A percentile compares a stretch with the other conserved stretches of the same genome.
Conservation (phyloP, 2,888 invertebrate genomes). For the Ophion ellenae region DNA sequence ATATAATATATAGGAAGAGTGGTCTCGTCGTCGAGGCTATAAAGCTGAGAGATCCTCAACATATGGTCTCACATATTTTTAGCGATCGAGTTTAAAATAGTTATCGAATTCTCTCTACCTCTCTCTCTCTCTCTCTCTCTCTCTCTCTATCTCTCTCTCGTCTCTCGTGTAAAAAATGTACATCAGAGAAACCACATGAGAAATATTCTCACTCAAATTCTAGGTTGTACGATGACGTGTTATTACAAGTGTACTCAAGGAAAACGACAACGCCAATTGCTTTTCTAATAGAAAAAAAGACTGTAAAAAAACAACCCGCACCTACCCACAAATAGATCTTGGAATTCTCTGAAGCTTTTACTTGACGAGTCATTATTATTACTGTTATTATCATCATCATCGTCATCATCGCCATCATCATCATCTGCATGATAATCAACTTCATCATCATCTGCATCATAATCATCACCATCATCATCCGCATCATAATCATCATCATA, state of each 20-base stretch:
- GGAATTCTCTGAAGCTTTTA: constrained; percentile 33
- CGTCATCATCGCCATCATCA: not conserved
- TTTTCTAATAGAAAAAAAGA: not conserved
- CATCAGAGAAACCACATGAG: not conserved
- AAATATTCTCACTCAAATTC: constrained; percentile 17
- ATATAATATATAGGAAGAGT: not conserved
- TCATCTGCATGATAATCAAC: no score
- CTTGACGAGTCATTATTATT: constrained; percentile 33
- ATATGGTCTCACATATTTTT: constrained; percentile 50
- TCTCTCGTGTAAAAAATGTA: not conserved
- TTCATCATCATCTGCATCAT: not conserved
- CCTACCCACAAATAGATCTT: not conserved
- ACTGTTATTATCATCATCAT: constrained; percentile 37
- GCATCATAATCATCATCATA: no score
- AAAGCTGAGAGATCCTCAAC: constrained; percentile 26
- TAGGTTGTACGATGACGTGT: constrained; percentile 37
- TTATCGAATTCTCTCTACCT: not conserved
- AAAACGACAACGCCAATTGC: constrained; percentile 29
- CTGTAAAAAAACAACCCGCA: not conserved
- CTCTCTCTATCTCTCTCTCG: not conserved
- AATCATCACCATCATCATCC: not conserved
- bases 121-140: not conserved
- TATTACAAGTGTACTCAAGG: constrained; percentile 27
- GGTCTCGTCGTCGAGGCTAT: constrained; percentile 2
- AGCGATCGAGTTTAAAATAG: constrained; percentile 49